Conservation (phyloP, 2,797 vertebrate genomes). For the Crocodylus rhombifer region DNA sequence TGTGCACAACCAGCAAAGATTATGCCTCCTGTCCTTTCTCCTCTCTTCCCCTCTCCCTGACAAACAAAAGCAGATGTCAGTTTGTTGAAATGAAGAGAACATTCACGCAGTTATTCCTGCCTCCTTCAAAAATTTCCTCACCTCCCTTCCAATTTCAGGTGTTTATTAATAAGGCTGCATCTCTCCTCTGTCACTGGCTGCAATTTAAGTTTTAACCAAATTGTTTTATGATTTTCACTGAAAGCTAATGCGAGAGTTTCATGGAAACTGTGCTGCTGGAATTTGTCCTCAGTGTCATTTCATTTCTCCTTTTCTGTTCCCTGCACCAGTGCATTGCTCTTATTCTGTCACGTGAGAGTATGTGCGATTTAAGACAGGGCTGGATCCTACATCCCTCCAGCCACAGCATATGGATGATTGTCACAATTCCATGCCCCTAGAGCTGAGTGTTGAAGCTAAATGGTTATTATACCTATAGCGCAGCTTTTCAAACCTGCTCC, state of each 20-base stretch:
- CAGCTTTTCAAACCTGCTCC: background rate
- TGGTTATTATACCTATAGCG: background rate
- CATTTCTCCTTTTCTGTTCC: background rate
- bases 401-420: background rate
- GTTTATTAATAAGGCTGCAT: background rate
- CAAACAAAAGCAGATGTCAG: background rate
- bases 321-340: background rate
- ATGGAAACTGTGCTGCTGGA: background rate
- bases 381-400: background rate
- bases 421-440: background rate
- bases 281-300: background rate
- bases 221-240: background rate
- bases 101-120: background rate
- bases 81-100: fast-evolving
- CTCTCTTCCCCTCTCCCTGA: background rate
- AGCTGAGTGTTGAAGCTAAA: background rate
- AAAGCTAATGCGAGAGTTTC: background rate
- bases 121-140: background rate
- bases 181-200: background rate
- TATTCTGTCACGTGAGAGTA: background rate
- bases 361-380: background rate
- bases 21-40: background rate
- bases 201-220: background rate
- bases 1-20: too few species aligned
- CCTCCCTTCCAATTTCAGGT: background rate